Evolutionary conservation across 2,888 invertebrate genomes (phyloP).

Genomic region (Aphelenchoides bicaudatus): DNA sequence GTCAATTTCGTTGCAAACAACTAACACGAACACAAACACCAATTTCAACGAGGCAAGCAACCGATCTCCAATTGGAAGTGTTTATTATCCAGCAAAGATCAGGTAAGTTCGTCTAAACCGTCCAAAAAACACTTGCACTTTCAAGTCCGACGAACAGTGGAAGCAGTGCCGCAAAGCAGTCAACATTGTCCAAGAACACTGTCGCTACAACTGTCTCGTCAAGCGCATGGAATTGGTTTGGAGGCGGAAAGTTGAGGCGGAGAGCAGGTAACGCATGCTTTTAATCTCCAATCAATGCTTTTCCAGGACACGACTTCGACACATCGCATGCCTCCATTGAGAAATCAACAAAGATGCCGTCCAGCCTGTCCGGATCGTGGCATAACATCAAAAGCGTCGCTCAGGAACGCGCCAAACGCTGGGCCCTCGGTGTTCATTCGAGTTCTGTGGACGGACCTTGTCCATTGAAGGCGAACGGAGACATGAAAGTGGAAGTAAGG

Average conservation of each 20-base stretch:
- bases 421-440: background rate
- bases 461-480: background rate
- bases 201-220: background rate
- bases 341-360: slow-evolving; percentile 1
- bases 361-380: slow-evolving; percentile 8
- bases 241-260: slow-evolving; percentile 1
- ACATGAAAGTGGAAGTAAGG: background rate
- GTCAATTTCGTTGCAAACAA: too few relatives aligned
- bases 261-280: background rate
- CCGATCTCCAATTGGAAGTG: slow-evolving; percentile 15
- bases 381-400: slow-evolving; percentile 10
- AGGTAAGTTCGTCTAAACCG: too few relatives aligned
- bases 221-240: slow-evolving; percentile 10
- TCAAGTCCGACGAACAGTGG: slow-evolving; percentile 13
- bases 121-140: too few relatives aligned
- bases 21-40: background rate
- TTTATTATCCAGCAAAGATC: slow-evolving; percentile 13
- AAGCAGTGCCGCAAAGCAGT: slow-evolving; percentile 2
- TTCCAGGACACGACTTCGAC: slow-evolving; percentile 3
- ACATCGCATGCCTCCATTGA: background rate
- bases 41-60: slow-evolving; percentile 14
- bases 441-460: background rate
- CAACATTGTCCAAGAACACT: slow-evolving; percentile 5
- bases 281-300: background rate
- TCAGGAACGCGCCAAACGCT: slow-evolving; percentile 6